Percentiles rank a stretch among this genome's conserved stretches.
Conservation (phyloP, 2,797 vertebrate genomes). For the Ctenopoma kingsleyae region DNA sequence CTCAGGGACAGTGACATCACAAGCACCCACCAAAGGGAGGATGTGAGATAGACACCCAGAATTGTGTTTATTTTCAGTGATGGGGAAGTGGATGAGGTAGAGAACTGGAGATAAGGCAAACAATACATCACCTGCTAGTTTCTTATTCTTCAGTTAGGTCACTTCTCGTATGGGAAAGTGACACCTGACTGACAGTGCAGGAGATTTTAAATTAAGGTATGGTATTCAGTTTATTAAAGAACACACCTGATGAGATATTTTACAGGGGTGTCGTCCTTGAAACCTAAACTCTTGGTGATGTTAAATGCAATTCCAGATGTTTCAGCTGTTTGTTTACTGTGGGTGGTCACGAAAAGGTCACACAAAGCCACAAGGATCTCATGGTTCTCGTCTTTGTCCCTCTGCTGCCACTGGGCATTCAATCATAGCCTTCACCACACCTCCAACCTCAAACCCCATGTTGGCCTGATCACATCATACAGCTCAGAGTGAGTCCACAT, state of each 20-base stretch:
- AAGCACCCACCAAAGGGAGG: constrained; percentile 36
- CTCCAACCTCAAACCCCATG: constrained; percentile 9
- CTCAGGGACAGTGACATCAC: constrained; percentile 49
- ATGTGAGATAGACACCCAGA: constrained; percentile 53
- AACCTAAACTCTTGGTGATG: constrained; percentile 14
- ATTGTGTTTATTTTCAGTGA: constrained; percentile 59
- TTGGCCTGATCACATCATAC: constrained; percentile 21
- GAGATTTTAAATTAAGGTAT: constrained; percentile 8
- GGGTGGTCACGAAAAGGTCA: constrained; percentile 21
- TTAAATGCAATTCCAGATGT: constrained; percentile 61
- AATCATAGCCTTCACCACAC: constrained; percentile 20
- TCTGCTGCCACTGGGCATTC: constrained; percentile 23
- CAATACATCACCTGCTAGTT: constrained; percentile 56
- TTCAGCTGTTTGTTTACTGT: constrained; percentile 58
- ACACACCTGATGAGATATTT: constrained; percentile 1
- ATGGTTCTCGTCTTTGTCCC: constrained; percentile 50
- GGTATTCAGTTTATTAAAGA: neutral
- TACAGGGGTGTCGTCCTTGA: neutral
- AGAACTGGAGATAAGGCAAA: constrained; percentile 57
- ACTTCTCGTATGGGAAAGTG: constrained; percentile 9
- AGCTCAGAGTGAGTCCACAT: neutral
- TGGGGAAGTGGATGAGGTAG: constrained; percentile 33
- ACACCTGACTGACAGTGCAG: constrained; percentile 24
- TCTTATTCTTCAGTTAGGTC: constrained; percentile 44
- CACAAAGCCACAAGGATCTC: constrained; percentile 62